Evolutionary conservation across 2,797 vertebrate species (phyloP).

Genomic region (Syncerus caffer): DNA sequence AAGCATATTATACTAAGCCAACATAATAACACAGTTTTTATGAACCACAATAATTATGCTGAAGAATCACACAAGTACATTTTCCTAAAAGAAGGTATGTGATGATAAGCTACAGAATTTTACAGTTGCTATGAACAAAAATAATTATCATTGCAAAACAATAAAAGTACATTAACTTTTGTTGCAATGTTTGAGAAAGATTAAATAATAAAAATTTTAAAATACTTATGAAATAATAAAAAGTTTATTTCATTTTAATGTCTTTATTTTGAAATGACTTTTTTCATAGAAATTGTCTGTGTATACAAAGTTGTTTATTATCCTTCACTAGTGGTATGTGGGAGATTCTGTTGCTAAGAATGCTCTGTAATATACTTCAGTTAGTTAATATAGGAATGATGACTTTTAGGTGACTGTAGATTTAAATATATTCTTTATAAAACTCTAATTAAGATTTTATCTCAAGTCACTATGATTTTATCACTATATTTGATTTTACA

Average conservation of each 20-base stretch:
- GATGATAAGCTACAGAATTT: slow-evolving; percentile 70
- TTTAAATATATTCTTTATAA: slow-evolving; percentile 47
- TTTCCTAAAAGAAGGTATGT: slow-evolving; percentile 64
- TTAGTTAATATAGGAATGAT: slow-evolving; percentile 35
- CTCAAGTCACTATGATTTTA: slow-evolving; percentile 46
- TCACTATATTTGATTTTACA: slow-evolving; percentile 51
- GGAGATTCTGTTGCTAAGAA: not conserved
- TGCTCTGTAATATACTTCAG: not conserved
- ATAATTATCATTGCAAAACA: slow-evolving; percentile 60
- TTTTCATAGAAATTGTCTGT: slow-evolving; percentile 8
- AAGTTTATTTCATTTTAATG: slow-evolving; percentile 47
- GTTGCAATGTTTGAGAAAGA: slow-evolving; percentile 51
- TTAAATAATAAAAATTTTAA: slow-evolving; percentile 62
- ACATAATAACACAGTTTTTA: slow-evolving; percentile 70
- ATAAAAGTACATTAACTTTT: slow-evolving; percentile 60
- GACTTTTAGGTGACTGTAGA: not conserved
- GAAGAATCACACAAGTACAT: slow-evolving; percentile 61
- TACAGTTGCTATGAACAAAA: slow-evolving; percentile 65
- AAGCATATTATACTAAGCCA: slow-evolving; percentile 70
- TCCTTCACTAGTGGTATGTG: not conserved
- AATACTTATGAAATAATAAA: slow-evolving; percentile 57
- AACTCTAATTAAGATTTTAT: slow-evolving; percentile 48
- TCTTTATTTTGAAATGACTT: slow-evolving; percentile 49
- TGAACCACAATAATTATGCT: slow-evolving; percentile 64
- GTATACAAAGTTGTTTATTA: not conserved